These are phyloP conservation scores for Tetragonula clypearis DNA, from an alignment of 1,140 invertebrate genomes.

Conservation along the genomic window DNA sequence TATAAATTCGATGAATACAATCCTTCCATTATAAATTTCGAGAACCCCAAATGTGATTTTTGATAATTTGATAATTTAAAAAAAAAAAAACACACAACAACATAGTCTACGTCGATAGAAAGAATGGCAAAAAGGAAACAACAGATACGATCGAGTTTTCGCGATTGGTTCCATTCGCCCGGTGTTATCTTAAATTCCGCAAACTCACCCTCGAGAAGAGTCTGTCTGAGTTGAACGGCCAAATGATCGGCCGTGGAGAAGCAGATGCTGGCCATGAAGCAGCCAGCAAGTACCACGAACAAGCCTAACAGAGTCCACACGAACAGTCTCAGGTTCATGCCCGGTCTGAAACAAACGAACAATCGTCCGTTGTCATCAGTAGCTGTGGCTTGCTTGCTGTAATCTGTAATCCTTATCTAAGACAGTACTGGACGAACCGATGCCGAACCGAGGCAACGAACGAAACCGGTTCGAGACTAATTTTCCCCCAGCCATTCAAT, in stretches of 20 bases:
- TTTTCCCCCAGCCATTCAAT: conserved; percentile 25
- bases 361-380: background rate
- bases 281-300: conserved; percentile 19
- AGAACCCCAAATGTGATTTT: too few relatives aligned
- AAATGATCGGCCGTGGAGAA: conserved; percentile 44
- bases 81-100: too few relatives aligned
- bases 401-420: conserved; percentile 35
- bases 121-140: background rate
- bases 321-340: conserved; percentile 51
- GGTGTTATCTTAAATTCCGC: too few relatives aligned
- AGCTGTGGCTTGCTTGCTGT: background rate
- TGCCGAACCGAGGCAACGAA: background rate
- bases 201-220: conserved; percentile 21
- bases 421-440: background rate
- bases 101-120: too few relatives aligned
- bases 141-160: background rate
- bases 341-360: conserved; percentile 34
- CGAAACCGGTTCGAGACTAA: background rate
- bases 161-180: background rate
- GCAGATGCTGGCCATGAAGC: conserved; percentile 46
- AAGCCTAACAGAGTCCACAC: conserved; percentile 29
- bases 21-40: too few relatives aligned
- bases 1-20: too few relatives aligned
- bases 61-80: too few relatives aligned
- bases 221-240: conserved; percentile 30